Evolutionary conservation across 2,113 vertebrate genomes (phyloP), one percentile per base, ranked within the genome.

Genomic region (Percina caprodes): DNA sequence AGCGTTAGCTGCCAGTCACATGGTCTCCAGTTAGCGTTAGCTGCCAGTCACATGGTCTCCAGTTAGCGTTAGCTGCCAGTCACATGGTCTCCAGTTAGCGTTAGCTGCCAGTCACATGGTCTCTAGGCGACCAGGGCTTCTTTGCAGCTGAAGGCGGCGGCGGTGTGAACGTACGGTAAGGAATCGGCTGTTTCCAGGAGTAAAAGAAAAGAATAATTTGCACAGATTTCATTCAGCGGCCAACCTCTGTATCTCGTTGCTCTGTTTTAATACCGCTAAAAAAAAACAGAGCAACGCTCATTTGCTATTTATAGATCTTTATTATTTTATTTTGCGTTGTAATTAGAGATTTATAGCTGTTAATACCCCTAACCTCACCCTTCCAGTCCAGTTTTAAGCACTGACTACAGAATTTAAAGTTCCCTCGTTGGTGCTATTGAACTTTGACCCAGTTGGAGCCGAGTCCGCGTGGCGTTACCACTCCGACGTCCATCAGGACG

Each of bases 381-480:
- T 26, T 24, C 35, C 54, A 23, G 21, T 74, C 24, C 42, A 69
- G 60, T 81, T 77, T 39, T 79, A 66, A 86, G 69, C 76, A 58
- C 58, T 69, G 61, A 86, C 12, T n/a, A 73, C 58, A 60, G 77
- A 82, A 86, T 65, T 55, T 67, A 24, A 61, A 45, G 51, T 71
- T 81, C 45, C 45, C 67, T 59, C 14, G 61, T 87, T 84, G 90
- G 85, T 90, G 90, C 86, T 89, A 67, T 76, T 84, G 84, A 86
- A 80, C 88, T 89, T 84, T 67, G 35, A 81, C 84, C 86, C 81
- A 60, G 62, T 69, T 48, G 73, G 75, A 80, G 69, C 62, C 7
- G 63, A 80, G 61, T 62, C 79, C 72, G 51, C 1, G 5, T 10
- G 14, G 79, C 67, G 73, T 67, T 62, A 5, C 23, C 7, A 10